Evolutionary conservation across 2,113 vertebrate genomes (phyloP).

Genomic region (Gracilinanus agilis): DNA sequence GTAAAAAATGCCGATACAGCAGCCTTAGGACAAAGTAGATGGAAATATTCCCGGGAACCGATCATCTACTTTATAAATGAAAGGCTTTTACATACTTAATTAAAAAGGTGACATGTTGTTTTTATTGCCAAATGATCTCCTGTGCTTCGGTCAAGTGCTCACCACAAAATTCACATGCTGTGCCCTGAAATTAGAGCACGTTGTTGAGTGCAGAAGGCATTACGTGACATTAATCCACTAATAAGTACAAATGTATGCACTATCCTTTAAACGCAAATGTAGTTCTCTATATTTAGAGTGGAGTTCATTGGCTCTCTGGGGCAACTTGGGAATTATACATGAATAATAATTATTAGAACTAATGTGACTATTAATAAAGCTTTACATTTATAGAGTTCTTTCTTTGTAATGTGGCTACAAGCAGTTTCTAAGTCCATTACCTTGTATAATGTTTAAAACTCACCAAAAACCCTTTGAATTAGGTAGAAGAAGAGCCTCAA

Average conservation of each 20-base stretch:
- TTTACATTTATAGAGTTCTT: not conserved
- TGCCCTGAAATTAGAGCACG: not conserved
- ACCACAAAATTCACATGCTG: slow-evolving; percentile 38
- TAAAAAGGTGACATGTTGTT: slow-evolving; percentile 42
- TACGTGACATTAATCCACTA: not conserved
- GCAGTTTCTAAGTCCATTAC: not conserved
- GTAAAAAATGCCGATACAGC: not conserved
- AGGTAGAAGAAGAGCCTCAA: not conserved
- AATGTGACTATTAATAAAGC: not conserved
- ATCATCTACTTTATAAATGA: slow-evolving; percentile 45
- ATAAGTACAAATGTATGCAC: not conserved
- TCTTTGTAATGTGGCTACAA: not conserved
- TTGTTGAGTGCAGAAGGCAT: not conserved
- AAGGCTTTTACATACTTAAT: slow-evolving; percentile 47
- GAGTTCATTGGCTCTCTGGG: slow-evolving; percentile 3
- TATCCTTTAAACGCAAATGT: not conserved
- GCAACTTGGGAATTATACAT: not conserved
- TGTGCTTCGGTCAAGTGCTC: not conserved
- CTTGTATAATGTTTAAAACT: not conserved
- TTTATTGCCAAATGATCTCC: slow-evolving; percentile 46
- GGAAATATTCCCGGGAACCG: slow-evolving; percentile 25
- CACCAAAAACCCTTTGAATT: not conserved
- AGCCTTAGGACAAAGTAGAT: not conserved
- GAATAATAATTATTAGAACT: slow-evolving; percentile 7
- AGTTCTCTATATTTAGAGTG: not conserved